Evolutionary conservation across 2,113 vertebrate genomes (phyloP), one percentile per base, ranked within the genome.

Genomic region (Ciconia stormi): DNA sequence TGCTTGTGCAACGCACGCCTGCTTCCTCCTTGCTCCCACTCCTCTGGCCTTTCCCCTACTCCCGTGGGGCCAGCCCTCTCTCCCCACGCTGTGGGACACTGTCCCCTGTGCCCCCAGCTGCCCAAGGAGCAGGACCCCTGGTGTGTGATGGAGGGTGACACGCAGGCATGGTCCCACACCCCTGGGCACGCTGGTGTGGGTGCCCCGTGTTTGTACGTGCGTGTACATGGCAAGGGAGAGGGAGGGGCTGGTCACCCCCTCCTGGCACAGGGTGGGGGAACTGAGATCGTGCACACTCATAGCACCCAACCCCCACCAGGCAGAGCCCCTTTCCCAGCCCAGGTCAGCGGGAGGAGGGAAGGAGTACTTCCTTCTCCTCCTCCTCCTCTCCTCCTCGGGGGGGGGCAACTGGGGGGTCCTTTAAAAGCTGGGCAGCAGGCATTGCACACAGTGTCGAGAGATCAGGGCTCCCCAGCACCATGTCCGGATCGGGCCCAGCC

Each of bases 81-180:
- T 49, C 72, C 29, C 19, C 36, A 2, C 1, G 1, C 56, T 11
- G n/a, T 7, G 23, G n/a, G n/a, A 91, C 70, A 11, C 44, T 42
- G 27, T 86, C 26, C 11, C 53, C 38, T 44, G 36, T n/a, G 38
- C 34, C 46, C 32, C 0, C 10, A 18, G 3, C 11, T 2, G 3
- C 30, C 27, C 32, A 10, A 32, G 53, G 34, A 73, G 80, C 38
- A 53, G 53, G 30, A 69, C 32, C 20, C 25, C n/a, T 25, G 38
- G 52, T 52, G n/a, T 0, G 14, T 27, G 69, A 42, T 3, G 11
- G 49, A 40, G 5, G 42, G 56, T 18, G 53, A 47, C 32, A 7
- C 0, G 0, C 15, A 13, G 26, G 8, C 22, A 4, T 0, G 3
- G 6, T 82, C 79, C 61, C 44, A 50, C 30, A 1, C 1, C 38